A percentile compares a stretch with the other conserved stretches of the same genome.
These are phyloP conservation scores for Rhinolophus sinicus DNA, from an alignment of 2,113 vertebrate species.

Conservation along the genomic window DNA sequence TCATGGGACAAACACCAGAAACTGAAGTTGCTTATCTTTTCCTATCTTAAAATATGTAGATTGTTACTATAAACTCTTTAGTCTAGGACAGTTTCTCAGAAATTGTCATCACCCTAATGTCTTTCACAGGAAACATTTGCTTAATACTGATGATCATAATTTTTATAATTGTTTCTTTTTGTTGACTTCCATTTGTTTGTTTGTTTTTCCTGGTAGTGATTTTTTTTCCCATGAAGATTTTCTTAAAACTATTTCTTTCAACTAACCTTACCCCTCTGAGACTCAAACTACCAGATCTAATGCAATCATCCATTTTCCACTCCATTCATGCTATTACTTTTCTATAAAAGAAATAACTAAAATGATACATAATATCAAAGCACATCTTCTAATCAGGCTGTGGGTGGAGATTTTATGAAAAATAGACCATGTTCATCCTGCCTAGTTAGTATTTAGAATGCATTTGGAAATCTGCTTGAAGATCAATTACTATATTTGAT, in stretches of 20 bases:
- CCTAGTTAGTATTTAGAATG: slow-evolving; percentile 42
- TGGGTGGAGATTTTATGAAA: slow-evolving; percentile 47
- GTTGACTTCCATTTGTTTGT: not conserved
- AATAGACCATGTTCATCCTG: slow-evolving; percentile 29
- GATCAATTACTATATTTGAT: slow-evolving; percentile 56
- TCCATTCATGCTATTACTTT: slow-evolving; percentile 21
- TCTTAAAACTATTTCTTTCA: not conserved
- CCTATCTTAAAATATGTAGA: not conserved
- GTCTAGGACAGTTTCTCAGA: not conserved
- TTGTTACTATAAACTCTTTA: not conserved
- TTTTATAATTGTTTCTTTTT: not conserved
- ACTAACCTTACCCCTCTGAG: not conserved
- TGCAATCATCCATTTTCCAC: not conserved
- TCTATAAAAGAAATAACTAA: not conserved
- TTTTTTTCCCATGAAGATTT: not conserved
- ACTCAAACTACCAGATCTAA: slow-evolving; percentile 8
- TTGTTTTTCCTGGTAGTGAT: not conserved
- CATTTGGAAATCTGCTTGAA: slow-evolving; percentile 66
- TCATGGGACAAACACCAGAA: not conserved
- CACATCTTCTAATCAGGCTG: slow-evolving; percentile 23
- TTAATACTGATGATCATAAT: not conserved
- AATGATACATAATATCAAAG: slow-evolving; percentile 48
- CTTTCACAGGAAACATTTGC: not conserved
- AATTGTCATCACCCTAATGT: not conserved
- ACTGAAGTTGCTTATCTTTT: not conserved